Evolutionary conservation across 2,888 invertebrate species (phyloP).

Genomic region (Metacarcinus magister): DNA sequence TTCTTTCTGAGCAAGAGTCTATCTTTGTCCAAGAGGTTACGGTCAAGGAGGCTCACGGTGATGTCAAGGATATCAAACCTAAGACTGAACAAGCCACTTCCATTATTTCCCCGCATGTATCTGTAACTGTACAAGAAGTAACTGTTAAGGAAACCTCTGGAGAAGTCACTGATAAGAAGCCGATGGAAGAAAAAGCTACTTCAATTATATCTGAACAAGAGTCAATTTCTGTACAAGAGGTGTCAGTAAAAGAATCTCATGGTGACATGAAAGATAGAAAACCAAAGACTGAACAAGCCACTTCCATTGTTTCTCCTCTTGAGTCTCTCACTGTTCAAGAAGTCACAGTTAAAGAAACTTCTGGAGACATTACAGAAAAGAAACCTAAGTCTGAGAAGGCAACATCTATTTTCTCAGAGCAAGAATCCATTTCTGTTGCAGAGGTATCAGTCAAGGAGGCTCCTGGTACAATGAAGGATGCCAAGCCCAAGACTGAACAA

Average conservation of each 20-base stretch:
- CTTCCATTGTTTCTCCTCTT: constrained; percentile 73
- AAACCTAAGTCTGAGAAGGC: constrained; percentile 60
- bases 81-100: constrained; percentile 51
- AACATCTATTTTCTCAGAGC: constrained; percentile 60
- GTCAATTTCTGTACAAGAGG: constrained; percentile 54
- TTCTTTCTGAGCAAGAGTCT: constrained; percentile 67
- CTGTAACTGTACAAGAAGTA: constrained; percentile 66
- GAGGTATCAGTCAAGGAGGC: constrained; percentile 63
- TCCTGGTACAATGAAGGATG: constrained; percentile 47
- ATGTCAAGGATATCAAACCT: constrained; percentile 77
- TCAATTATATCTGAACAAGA: constrained; percentile 50
- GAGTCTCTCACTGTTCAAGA: constrained; percentile 79
- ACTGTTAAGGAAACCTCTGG: constrained; percentile 51
- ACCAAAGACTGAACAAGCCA: constrained; percentile 74
- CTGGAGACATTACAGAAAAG: constrained; percentile 58
- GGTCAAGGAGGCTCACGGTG: constrained; percentile 65
- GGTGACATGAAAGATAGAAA: constrained; percentile 51
- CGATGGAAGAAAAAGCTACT: constrained; percentile 54
- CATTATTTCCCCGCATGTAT: constrained; percentile 3
- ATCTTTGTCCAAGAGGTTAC: constrained; percentile 64
- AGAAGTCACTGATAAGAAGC: constrained; percentile 55
- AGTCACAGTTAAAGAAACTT: constrained; percentile 77
- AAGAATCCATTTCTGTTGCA: constrained; percentile 83
- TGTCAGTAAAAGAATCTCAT: constrained; percentile 62
- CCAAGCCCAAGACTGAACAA: constrained; percentile 83